Evolutionary conservation across 2,113 vertebrate genomes (phyloP).

Genomic region (Choloepus hoffmanni): DNA sequence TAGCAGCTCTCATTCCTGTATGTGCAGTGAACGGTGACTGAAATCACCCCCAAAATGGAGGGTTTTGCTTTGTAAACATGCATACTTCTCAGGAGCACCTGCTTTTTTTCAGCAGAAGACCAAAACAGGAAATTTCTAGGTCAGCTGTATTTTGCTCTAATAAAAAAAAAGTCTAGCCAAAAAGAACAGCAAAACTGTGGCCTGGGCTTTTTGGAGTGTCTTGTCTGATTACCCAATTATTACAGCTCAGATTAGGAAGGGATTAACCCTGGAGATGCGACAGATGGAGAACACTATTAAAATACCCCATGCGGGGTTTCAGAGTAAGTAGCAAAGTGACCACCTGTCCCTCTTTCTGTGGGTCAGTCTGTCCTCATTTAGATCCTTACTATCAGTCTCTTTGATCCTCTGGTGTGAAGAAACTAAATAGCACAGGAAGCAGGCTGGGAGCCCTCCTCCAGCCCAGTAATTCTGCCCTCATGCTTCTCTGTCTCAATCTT

Average conservation of each 20-base stretch:
- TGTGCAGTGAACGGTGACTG: not conserved
- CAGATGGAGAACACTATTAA: constrained; percentile 79
- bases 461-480: not conserved
- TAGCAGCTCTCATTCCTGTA: not conserved
- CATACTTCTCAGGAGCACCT: constrained; percentile 51
- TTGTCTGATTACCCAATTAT: constrained; percentile 84
- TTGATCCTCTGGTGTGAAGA: not conserved
- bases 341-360: constrained; percentile 75
- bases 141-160: constrained; percentile 74
- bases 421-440: not conserved
- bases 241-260: constrained; percentile 82
- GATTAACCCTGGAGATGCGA: constrained; percentile 73
- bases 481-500: not conserved
- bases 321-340: constrained; percentile 60
- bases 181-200: constrained; percentile 80
- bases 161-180: constrained; percentile 62
- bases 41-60: not conserved
- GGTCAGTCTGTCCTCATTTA: constrained; percentile 70
- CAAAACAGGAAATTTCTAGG: constrained; percentile 75
- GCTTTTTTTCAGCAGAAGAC: constrained; percentile 80
- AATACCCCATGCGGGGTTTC: constrained; percentile 75
- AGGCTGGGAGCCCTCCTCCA: not conserved
- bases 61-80: constrained; percentile 10
- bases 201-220: constrained; percentile 79
- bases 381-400: not conserved